A percentile compares a stretch with the other conserved stretches of the same genome.
Conservation (phyloP, 2,888 invertebrate genomes). For the Sphaerophoria rueppellii region DNA sequence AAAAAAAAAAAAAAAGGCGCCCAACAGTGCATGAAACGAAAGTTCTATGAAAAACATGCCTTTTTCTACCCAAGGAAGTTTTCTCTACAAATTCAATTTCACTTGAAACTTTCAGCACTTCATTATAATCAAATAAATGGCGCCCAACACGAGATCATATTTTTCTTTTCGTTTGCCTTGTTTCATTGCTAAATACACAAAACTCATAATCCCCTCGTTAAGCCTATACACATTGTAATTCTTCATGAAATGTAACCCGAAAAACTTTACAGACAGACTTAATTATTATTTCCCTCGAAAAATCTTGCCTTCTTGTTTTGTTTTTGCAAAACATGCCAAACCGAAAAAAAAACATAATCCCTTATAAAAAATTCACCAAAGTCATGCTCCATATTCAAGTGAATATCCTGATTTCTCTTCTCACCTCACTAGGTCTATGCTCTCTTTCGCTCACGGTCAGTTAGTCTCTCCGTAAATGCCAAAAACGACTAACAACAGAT, state of each 20-base stretch:
- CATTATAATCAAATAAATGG: not conserved
- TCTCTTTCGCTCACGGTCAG: not conserved
- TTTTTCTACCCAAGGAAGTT: not conserved
- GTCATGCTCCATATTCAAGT: constrained; percentile 27
- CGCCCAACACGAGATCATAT: not conserved
- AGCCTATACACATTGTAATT: constrained; percentile 7
- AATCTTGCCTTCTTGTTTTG: not conserved
- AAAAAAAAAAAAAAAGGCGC: not conserved
- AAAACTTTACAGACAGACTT: constrained; percentile 51
- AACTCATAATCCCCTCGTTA: constrained; percentile 1
- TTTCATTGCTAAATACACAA: not conserved
- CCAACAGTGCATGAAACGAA: too few species aligned
- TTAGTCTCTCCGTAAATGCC: constrained; percentile 3
- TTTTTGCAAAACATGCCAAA: not conserved
- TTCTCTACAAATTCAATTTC: not conserved
- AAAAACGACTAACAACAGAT: not conserved
- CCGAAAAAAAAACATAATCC: constrained; percentile 48
- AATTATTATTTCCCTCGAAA: constrained; percentile 23
- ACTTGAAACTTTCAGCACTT: too few species aligned
- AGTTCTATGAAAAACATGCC: not conserved
- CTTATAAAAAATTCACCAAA: constrained; percentile 57
- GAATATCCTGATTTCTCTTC: constrained; percentile 27
- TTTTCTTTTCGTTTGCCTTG: constrained; percentile 6
- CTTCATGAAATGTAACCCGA: constrained; percentile 25
- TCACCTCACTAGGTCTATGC: not conserved